These are phyloP conservation scores for Thereva nobilitata DNA, from an alignment of 2,888 invertebrate species.

Conservation along the genomic window DNA sequence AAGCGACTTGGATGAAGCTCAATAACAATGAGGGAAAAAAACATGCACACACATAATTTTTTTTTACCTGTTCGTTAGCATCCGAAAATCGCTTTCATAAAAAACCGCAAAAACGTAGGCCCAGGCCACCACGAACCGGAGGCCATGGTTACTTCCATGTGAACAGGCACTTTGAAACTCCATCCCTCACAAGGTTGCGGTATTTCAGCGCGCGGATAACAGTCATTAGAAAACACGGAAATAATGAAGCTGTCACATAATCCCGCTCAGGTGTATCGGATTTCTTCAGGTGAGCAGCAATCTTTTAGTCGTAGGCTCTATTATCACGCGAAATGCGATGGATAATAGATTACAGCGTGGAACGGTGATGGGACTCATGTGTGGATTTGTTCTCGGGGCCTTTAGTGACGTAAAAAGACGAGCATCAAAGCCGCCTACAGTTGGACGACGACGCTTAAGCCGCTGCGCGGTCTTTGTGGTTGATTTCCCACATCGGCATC, in stretches of 20 bases:
- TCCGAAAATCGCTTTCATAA: no score
- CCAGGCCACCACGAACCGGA: no score
- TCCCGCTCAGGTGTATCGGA: not conserved
- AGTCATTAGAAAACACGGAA: constrained; percentile 19
- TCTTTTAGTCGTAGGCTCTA: no score
- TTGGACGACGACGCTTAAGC: constrained; percentile 9
- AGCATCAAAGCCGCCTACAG: constrained; percentile 1
- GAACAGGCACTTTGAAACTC: no score
- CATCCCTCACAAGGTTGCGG: not conserved
- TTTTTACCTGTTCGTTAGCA: no score
- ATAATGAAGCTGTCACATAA: constrained; percentile 25
- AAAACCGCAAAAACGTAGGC: no score
- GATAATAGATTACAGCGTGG: no score
- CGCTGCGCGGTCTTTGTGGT: not conserved
- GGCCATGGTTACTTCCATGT: no score
- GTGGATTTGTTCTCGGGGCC: not conserved
- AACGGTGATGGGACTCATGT: constrained; percentile 2
- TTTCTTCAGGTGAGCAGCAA: constrained; percentile 5
- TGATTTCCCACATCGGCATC: constrained; percentile 18
- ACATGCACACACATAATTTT: no score
- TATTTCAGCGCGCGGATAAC: not conserved
- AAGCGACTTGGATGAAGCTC: no score
- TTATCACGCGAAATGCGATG: no score
- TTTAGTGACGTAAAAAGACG: not conserved
- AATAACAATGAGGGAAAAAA: no score